A percentile compares a stretch with the other conserved stretches of the same genome.
Evolutionary conservation across 2,113 vertebrate species (phyloP).

Genomic region (Rutilus rutilus): DNA sequence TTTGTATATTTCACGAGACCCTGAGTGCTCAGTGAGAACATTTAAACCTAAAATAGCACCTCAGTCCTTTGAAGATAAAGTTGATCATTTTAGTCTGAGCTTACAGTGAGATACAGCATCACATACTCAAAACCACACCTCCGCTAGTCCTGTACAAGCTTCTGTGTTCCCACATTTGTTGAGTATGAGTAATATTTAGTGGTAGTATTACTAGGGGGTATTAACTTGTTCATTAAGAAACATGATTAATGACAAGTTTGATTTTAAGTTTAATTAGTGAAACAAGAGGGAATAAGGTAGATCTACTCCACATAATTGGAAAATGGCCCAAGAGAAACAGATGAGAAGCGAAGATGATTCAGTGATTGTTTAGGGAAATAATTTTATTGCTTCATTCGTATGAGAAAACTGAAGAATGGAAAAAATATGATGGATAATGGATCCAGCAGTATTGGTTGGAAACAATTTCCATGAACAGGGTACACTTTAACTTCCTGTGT

Average conservation of each 20-base stretch:
- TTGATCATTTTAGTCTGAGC: constrained; percentile 1
- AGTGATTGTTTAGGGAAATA: background rate
- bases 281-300: constrained; percentile 10
- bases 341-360: background rate
- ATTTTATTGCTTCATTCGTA: background rate
- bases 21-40: constrained; percentile 47
- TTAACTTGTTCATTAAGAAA: background rate
- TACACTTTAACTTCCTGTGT: background rate
- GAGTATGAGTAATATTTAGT: background rate
- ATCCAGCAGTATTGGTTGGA: background rate
- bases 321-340: background rate
- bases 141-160: background rate
- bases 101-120: constrained; percentile 3
- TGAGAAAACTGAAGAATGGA: background rate
- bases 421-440: background rate
- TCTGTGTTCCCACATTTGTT: constrained; percentile 4
- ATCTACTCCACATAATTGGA: constrained; percentile 24
- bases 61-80: background rate
- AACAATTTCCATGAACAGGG: background rate
- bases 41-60: background rate
- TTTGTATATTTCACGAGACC: constrained; percentile 68
- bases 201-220: background rate
- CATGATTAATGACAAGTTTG: constrained; percentile 22
- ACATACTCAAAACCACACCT: background rate
- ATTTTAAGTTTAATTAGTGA: background rate